A percentile compares a stretch with the other conserved stretches of the same genome.
phyloP scores from a whole-genome alignment of 2,888 invertebrate species.

The Chymomyza procnemis region DNA sequence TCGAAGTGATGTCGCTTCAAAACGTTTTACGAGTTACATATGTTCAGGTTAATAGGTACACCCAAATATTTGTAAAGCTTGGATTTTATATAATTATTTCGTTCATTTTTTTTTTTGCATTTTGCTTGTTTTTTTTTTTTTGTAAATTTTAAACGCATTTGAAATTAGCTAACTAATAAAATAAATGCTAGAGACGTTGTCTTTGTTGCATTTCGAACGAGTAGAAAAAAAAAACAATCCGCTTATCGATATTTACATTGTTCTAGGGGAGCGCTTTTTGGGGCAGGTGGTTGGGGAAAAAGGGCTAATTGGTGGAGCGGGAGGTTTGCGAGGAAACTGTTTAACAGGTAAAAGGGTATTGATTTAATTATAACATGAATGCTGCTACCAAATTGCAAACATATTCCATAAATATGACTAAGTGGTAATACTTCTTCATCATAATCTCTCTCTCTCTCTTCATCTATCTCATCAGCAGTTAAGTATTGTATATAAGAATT shows the following conservation, averaged over 20 bases:
- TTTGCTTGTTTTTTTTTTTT: slow-evolving; percentile 5
- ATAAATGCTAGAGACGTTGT: slow-evolving; percentile 1
- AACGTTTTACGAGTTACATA: background rate
- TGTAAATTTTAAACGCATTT: slow-evolving; percentile 27
- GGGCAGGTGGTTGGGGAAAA: background rate
- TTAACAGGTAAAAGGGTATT: background rate
- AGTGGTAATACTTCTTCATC: background rate
- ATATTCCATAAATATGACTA: background rate
- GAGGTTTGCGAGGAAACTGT: background rate
- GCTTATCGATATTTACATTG: slow-evolving; percentile 17
- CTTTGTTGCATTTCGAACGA: background rate
- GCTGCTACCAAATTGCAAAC: background rate
- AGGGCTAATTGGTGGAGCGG: background rate
- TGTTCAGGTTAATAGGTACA: background rate
- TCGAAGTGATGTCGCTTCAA: slow-evolving; percentile 32
- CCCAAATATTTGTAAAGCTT: slow-evolving; percentile 26
- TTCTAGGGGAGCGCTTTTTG: background rate
- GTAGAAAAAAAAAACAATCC: background rate
- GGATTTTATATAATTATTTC: slow-evolving; percentile 10
- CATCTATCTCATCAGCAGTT: too few relatives aligned
- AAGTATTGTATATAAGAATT: background rate
- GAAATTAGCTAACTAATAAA: slow-evolving; percentile 42
- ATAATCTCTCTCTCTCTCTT: too few relatives aligned
- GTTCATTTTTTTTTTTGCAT: slow-evolving; percentile 5
- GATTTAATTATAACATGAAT: background rate